Percentiles rank a stretch among this genome's conserved stretches.
These are phyloP conservation scores for Lasioglossum marginatum DNA, from an alignment of 2,888 invertebrate species.

Conservation along the genomic window DNA sequence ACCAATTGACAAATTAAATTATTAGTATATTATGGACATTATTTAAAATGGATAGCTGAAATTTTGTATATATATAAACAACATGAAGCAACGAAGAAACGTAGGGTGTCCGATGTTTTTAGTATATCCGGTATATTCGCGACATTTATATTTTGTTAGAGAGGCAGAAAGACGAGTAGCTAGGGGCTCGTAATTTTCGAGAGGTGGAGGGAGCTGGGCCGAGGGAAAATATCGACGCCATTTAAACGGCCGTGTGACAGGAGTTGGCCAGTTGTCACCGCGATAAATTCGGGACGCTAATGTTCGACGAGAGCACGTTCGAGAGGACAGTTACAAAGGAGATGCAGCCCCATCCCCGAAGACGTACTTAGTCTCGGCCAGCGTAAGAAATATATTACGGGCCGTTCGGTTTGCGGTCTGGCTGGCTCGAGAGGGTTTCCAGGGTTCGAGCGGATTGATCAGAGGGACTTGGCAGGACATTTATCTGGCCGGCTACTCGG, in stretches of 20 bases:
- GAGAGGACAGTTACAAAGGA: constrained; percentile 54
- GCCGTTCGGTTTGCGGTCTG: constrained; percentile 1
- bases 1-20: too few relatives aligned
- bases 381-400: constrained; percentile 58
- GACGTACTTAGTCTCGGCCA: constrained; percentile 41
- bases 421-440: constrained; percentile 20
- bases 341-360: constrained; percentile 20
- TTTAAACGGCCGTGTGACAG: neutral
- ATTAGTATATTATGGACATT: too few relatives aligned
- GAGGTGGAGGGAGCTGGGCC: neutral
- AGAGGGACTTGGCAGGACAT: constrained; percentile 70
- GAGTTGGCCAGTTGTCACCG: constrained; percentile 20
- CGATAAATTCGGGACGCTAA: constrained; percentile 41
- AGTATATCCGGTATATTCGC: neutral
- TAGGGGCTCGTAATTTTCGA: neutral
- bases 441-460: constrained; percentile 71
- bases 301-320: constrained; percentile 23
- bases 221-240: constrained; percentile 26
- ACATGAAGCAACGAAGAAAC: too few relatives aligned
- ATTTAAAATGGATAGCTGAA: too few relatives aligned
- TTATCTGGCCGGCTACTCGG: constrained; percentile 70
- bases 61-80: too few relatives aligned
- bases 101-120: too few relatives aligned
- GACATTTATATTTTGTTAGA: neutral
- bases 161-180: neutral